phyloP scores from a whole-genome alignment of 2,888 invertebrate species.

The Melieria omissa region DNA sequence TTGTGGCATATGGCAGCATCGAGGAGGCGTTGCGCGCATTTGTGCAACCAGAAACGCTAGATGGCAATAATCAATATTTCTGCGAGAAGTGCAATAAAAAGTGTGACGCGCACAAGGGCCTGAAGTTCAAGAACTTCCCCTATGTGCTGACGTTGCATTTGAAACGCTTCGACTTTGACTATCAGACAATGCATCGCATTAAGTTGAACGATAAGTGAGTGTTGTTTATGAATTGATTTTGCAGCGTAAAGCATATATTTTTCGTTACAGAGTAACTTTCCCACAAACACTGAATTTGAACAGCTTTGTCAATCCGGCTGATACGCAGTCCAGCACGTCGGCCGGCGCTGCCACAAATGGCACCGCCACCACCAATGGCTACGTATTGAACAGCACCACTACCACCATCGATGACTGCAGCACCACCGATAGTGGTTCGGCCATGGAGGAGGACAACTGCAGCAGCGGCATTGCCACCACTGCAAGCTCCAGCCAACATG shows the following conservation, averaged over 20 bases:
- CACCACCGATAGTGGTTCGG: constrained; percentile 76
- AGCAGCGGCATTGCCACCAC: constrained; percentile 65
- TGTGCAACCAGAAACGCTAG: constrained; percentile 84
- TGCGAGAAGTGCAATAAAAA: constrained; percentile 88
- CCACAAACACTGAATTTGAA: constrained; percentile 84
- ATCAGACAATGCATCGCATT: constrained; percentile 82
- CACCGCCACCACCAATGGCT: constrained; percentile 35
- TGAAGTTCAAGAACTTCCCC: constrained; percentile 87
- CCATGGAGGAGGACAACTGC: constrained; percentile 73
- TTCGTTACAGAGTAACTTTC: constrained; percentile 77
- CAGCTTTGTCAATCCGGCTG: constrained; percentile 71
- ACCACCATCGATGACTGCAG: constrained; percentile 73
- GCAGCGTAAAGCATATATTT: not conserved
- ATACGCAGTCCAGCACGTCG: constrained; percentile 41
- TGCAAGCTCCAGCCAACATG: constrained; percentile 64
- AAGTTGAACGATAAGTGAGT: constrained; percentile 86
- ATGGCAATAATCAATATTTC: constrained; percentile 86
- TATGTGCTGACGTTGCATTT: constrained; percentile 87
- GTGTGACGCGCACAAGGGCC: constrained; percentile 89
- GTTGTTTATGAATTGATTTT: not conserved
- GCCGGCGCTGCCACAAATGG: not conserved
- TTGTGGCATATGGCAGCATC: constrained; percentile 80
- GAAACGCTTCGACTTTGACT: constrained; percentile 91
- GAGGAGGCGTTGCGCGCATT: constrained; percentile 87
- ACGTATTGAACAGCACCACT: constrained; percentile 51